Evolutionary conservation across 2,888 invertebrate genomes (phyloP).

Genomic region (Agriopis leucophaearia): DNA sequence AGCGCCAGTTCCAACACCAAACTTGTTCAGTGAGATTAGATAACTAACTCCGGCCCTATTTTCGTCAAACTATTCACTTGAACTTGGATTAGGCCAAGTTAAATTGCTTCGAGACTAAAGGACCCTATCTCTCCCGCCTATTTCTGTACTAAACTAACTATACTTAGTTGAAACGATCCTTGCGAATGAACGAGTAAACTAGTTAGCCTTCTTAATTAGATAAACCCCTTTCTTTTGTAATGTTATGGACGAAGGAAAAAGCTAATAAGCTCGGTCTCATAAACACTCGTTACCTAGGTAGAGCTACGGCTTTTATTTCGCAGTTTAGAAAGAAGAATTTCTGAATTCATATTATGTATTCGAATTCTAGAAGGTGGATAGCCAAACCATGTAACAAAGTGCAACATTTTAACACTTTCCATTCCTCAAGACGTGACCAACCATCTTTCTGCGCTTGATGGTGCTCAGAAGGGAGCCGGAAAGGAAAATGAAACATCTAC

Average conservation of each 20-base stretch:
- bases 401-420: not conserved
- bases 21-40: constrained; percentile 26
- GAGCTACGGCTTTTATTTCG: not conserved
- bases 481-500: not conserved
- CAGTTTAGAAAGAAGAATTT: not conserved
- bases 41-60: constrained; percentile 25
- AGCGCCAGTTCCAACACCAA: constrained; percentile 19
- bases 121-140: constrained; percentile 24
- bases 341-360: not conserved
- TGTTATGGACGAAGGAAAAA: not conserved
- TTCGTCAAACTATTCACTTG: constrained; percentile 33
- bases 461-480: not conserved
- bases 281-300: not conserved
- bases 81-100: constrained; percentile 40
- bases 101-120: constrained; percentile 41
- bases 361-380: no score
- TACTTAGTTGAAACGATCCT: constrained; percentile 33
- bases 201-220: constrained; percentile 30
- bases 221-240: constrained; percentile 8
- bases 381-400: no score
- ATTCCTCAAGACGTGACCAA: not conserved
- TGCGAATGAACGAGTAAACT: constrained; percentile 33
- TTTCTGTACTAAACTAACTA: constrained; percentile 33
- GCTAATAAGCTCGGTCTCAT: not conserved
- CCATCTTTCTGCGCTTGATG: not conserved